phyloP scores from a whole-genome alignment of 2,797 vertebrate genomes.

The Harpagifer antarcticus region DNA sequence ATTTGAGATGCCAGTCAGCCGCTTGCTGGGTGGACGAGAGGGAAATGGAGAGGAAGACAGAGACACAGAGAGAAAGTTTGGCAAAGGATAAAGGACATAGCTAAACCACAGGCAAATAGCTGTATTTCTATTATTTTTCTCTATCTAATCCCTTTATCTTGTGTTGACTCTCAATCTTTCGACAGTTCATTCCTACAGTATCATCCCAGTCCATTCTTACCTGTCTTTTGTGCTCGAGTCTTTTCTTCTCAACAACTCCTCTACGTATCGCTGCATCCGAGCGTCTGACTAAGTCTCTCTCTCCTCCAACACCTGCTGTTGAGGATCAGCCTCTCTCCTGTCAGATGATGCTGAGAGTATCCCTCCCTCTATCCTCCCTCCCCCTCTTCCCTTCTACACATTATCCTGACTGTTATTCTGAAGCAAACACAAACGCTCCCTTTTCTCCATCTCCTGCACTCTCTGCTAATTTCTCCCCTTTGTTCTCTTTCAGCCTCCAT shows the following conservation, averaged over 20 bases:
- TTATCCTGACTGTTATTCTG: constrained; percentile 34
- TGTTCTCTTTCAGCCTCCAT: constrained; percentile 35
- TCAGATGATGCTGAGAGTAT: constrained; percentile 75
- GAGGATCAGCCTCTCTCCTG: constrained; percentile 69
- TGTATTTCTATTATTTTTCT: neutral
- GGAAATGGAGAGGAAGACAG: constrained; percentile 14
- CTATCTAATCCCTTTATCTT: constrained; percentile 15
- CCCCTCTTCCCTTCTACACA: constrained; percentile 12
- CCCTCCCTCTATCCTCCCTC: constrained; percentile 57
- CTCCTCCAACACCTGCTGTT: constrained; percentile 76
- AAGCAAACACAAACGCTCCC: constrained; percentile 32
- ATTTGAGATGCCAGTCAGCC: constrained; percentile 59
- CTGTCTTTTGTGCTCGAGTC: constrained; percentile 37
- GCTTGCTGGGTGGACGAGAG: constrained; percentile 51
- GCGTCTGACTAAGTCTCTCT: constrained; percentile 67
- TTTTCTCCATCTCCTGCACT: constrained; percentile 28
- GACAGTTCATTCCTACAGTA: constrained; percentile 20
- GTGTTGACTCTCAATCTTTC: constrained; percentile 15
- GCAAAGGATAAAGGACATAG: constrained; percentile 19
- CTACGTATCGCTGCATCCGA: constrained; percentile 44
- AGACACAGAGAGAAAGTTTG: constrained; percentile 58
- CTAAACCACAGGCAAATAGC: constrained; percentile 8
- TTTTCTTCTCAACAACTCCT: constrained; percentile 60
- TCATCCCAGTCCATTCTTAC: constrained; percentile 46
- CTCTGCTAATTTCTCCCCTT: constrained; percentile 13